A percentile compares a stretch with the other conserved stretches of the same genome.
These are phyloP conservation scores for Acanthopagrus latus DNA, from an alignment of 2,797 vertebrate species.

Conservation along the genomic window DNA sequence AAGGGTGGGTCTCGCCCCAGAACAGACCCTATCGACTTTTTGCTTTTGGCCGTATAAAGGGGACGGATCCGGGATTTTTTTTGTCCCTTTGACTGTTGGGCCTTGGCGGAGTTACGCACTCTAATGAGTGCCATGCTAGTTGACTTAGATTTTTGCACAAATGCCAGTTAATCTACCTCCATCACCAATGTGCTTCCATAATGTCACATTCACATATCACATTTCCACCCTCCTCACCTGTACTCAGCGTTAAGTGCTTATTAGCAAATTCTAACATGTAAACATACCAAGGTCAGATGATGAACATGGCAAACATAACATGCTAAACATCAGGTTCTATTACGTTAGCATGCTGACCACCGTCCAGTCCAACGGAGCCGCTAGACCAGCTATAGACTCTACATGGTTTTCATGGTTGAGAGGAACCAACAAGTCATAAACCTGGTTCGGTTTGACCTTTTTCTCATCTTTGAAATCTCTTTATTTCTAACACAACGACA, in stretches of 20 bases:
- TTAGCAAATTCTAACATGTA: neutral
- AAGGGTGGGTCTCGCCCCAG: no score
- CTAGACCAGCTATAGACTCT: neutral
- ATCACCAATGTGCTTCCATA: no score
- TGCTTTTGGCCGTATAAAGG: no score
- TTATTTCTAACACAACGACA: neutral
- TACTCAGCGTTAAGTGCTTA: neutral
- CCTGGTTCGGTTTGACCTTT: neutral
- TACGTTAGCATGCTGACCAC: neutral
- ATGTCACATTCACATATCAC: neutral
- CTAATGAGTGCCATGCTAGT: no score
- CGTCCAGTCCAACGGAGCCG: neutral
- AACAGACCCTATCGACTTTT: no score
- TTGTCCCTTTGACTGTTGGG: no score
- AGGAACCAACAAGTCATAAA: neutral
- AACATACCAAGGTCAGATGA: neutral
- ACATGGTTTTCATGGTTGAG: neutral
- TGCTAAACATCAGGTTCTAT: neutral
- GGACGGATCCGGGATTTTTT: no score
- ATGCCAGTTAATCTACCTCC: no score
- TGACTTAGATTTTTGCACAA: neutral
- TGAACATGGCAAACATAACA: neutral
- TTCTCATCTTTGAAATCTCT: conserved; percentile 7
- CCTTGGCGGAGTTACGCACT: no score
- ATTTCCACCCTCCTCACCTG: neutral